Base-by-base conservation (phyloP, 2,888 invertebrate genomes). In the Abscondita cerata region DNA sequence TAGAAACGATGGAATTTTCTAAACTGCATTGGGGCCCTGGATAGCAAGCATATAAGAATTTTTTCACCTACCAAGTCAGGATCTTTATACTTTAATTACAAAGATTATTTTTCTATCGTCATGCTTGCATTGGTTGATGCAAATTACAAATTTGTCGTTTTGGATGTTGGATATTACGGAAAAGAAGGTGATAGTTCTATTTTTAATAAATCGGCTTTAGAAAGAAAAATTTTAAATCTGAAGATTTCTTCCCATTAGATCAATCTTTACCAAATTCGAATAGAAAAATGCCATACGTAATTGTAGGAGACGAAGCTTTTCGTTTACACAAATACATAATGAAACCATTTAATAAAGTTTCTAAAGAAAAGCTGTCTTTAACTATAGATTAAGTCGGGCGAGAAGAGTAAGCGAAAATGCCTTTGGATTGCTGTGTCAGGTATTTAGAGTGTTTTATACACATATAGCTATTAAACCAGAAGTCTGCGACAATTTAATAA, bases 401-500 rank as follows among this genome's bases (percentile, higher is more conserved):
- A 2, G 36, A 36, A 9, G 36, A 36, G 36, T 36, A 36, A 36
- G 36, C 11, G 36, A 36, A 36, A 36, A 36, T 36, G 36, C 11
- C 4, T 36, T 36, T 36, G 36, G 36, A 36, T 36, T 36, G 36
- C 11, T 36, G 36, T 36, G 36, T 36, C 36, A 5, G 36, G 36
- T 2, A 6, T 31, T 31, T n/a, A n/a, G n/a, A n/a, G n/a, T n/a
- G n/a, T n/a, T n/a, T n/a, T n/a, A n/a, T n/a, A n/a, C n/a, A n/a
- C n/a, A n/a, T n/a, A n/a, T n/a, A n/a, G n/a, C n/a, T n/a, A 36
- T 36, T 5, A 36, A 36, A n/a, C 36, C 11, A 5, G 36, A 36
- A n/a, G 36, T 36, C 36, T 36, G 36, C 36, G 36, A 36, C 36
- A 36, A 36, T 36, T 36, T 36, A 36, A 36, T 36, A 36, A 36